These are phyloP conservation scores for Amazona vittata DNA, from an alignment of 2,113 vertebrate species.

Conservation along the genomic window DNA sequence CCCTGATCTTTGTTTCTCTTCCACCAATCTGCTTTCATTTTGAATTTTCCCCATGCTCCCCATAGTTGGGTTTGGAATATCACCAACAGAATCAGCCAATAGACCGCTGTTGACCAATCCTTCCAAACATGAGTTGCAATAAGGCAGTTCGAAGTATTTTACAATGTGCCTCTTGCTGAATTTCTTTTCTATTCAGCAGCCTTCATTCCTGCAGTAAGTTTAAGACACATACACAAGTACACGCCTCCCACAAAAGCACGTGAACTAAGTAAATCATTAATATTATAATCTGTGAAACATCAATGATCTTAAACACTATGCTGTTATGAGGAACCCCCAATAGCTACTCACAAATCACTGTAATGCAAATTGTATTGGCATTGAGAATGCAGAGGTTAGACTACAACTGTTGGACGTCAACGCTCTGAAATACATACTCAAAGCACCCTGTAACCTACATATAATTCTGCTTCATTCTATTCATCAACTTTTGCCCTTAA, in stretches of 20 bases:
- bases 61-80: background rate
- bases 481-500: background rate
- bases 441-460: background rate
- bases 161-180: background rate
- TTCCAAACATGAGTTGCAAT: background rate
- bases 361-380: background rate
- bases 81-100: background rate
- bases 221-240: background rate
- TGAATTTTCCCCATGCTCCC: background rate
- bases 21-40: background rate
- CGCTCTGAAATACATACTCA: background rate
- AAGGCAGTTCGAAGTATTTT: background rate
- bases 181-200: background rate
- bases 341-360: background rate
- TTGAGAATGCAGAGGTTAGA: background rate
- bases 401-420: background rate
- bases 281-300: background rate
- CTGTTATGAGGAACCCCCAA: background rate
- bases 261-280: background rate
- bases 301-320: background rate
- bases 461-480: background rate
- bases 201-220: background rate
- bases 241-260: background rate
- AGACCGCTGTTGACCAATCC: background rate
- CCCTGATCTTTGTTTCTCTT: background rate